A percentile compares a stretch with the other conserved stretches of the same genome.
phyloP scores from a whole-genome alignment of 2,797 vertebrate genomes.

The Anguilla anguilla region DNA sequence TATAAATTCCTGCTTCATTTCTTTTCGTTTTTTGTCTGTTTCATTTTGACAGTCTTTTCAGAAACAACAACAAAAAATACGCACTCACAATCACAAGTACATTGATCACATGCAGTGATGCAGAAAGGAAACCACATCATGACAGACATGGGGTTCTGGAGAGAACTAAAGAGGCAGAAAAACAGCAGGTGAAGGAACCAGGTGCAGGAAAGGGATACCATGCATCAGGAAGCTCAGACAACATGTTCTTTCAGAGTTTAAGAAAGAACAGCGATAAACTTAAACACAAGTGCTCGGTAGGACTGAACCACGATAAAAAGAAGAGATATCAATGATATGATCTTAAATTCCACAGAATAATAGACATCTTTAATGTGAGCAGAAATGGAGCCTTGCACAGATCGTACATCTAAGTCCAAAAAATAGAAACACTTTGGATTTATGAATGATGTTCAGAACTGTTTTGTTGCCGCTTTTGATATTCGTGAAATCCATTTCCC shows the following conservation, averaged over 20 bases:
- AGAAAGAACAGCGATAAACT: neutral
- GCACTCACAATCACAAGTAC: neutral
- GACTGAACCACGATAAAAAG: neutral
- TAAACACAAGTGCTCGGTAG: neutral
- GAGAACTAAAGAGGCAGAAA: neutral
- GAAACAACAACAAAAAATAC: neutral
- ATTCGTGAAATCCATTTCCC: neutral
- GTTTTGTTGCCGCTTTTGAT: neutral
- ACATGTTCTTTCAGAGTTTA: neutral
- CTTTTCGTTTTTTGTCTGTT: no score
- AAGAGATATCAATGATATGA: neutral
- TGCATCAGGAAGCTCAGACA: conserved; percentile 1
- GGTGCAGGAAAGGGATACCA: conserved; percentile 15
- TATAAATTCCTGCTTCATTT: neutral
- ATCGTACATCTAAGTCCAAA: neutral
- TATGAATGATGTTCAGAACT: neutral
- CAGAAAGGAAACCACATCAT: conserved; percentile 12
- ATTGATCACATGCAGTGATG: neutral
- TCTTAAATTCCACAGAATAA: neutral
- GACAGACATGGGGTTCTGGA: neutral
- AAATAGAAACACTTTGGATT: neutral
- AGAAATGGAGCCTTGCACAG: neutral
- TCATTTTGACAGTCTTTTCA: neutral
- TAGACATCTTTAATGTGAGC: neutral
- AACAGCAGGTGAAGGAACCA: neutral